Evolutionary conservation across 2,797 vertebrate species (phyloP).

Genomic region (Hemibagrus guttatus): DNA sequence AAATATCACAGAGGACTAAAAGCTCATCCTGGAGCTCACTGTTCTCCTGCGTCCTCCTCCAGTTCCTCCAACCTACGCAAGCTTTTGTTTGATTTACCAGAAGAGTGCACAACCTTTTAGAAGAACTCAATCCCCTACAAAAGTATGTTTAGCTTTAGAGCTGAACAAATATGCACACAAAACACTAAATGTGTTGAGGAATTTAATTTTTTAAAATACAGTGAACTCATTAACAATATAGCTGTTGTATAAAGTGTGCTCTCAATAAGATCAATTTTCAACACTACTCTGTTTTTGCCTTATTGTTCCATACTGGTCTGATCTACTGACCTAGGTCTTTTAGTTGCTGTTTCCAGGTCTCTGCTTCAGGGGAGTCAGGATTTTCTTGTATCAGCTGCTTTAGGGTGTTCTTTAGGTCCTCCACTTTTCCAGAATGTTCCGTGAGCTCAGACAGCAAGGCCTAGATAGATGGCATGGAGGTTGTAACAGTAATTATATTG

Average conservation of each 20-base stretch:
- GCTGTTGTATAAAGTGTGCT: no score
- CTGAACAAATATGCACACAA: background rate
- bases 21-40: conserved; percentile 27
- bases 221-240: background rate
- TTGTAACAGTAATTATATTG: conserved; percentile 15
- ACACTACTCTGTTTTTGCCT: background rate
- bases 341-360: conserved; percentile 88
- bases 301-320: background rate
- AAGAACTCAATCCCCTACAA: conserved; percentile 6
- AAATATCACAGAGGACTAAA: conserved; percentile 28
- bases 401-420: conserved; percentile 86
- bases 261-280: background rate
- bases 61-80: conserved; percentile 31
- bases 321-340: conserved; percentile 86
- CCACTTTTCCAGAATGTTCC: conserved; percentile 87
- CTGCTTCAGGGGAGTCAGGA: conserved; percentile 89
- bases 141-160: conserved; percentile 12
- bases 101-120: conserved; percentile 18
- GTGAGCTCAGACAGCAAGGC: conserved; percentile 88
- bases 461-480: conserved; percentile 79
- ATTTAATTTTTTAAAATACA: background rate
- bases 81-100: conserved; percentile 19
- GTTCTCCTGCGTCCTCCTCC: conserved; percentile 19
- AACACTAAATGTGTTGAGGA: background rate
- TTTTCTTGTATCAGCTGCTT: conserved; percentile 85